Evolutionary conservation across 2,797 vertebrate genomes (phyloP).

Genomic region (Rhinoraja longicauda): DNA sequence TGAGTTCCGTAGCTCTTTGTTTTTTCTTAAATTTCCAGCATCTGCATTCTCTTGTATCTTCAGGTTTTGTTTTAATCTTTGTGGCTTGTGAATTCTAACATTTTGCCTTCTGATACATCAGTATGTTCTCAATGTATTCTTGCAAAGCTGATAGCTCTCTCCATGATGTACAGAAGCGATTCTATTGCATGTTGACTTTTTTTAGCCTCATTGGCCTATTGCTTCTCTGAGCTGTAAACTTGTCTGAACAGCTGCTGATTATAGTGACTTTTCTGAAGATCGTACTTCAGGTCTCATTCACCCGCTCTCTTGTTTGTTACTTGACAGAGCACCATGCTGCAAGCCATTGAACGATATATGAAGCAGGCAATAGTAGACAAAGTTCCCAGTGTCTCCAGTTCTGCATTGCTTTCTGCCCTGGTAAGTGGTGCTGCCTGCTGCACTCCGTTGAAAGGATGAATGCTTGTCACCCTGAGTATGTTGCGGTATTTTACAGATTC

Average conservation of each 20-base stretch:
- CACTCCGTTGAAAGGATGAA: too few relatives aligned
- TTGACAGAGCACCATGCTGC: slow-evolving; percentile 65
- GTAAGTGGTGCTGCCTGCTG: slow-evolving; percentile 48
- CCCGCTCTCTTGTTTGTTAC: slow-evolving; percentile 24
- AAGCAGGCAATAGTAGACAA: slow-evolving; percentile 72
- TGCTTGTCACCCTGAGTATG: too few relatives aligned
- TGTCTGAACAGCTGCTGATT: neutral
- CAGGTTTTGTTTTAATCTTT: neutral
- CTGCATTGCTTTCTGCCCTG: slow-evolving; percentile 67
- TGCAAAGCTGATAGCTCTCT: neutral
- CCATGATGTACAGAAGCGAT: neutral
- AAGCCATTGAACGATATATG: slow-evolving; percentile 72
- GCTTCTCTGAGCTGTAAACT: neutral
- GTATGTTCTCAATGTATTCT: neutral
- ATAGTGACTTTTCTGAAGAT: neutral
- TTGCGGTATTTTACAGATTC: too few relatives aligned
- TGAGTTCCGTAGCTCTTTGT: too few relatives aligned
- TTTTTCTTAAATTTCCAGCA: too few relatives aligned
- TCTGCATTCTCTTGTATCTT: too few relatives aligned
- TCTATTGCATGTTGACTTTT: neutral
- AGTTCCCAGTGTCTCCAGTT: slow-evolving; percentile 69
- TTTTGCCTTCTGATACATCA: neutral
- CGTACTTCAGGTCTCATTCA: neutral
- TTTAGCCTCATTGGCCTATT: neutral
- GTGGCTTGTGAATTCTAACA: neutral